Evolutionary conservation across 2,797 vertebrate genomes (phyloP), one percentile per base, ranked within the genome.

Genomic region (Florisuga fusca): DNA sequence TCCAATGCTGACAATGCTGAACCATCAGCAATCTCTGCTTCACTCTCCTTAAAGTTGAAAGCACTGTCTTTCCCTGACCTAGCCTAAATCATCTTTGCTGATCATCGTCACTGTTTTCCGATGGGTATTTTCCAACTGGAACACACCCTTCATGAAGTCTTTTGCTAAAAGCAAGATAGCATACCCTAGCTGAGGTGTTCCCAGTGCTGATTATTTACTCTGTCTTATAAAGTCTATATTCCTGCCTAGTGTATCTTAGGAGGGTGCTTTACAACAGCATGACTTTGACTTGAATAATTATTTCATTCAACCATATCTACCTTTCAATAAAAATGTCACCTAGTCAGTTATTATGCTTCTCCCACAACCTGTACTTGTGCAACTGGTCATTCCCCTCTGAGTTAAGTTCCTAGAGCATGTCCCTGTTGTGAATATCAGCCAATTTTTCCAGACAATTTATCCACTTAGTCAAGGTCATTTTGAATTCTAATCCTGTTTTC

Each of bases 401-500:
- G 51, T 68, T 74, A 19, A 45, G 50, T 51, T 89, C 59, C 63
- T 92, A 80, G 23, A 80, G 15, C 48, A 54, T 61, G 31, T 50
- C 38, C 10, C 27, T 78, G 5, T 26, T 78, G 69, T 78, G 69
- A 88, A 84, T 51, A 78, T 21, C 5, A 23, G 26, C 26, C 13
- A 55, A 5, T 57, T 67, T 92, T 92, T 84, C 73, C 71, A 64
- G 61, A 68, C 33, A 66, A 46, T 81, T 89, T 81, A 74, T 79
- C 31, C 31, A 36, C 41, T 55, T 85, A 82, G 63, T 83, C 66
- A 87, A 80, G 66, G 36, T 48, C 23, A 90, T 94, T 95, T 89
- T 86, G 46, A 31, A 93, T 88, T 91, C 91, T 86, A 78, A 69
- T 75, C 76, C 76, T 80, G n/a, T 75, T 58, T 54, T 88, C 43